Conservation (phyloP, 37 sponge, comb jelly and placozoan species). For the Beroe forskalii region DNA sequence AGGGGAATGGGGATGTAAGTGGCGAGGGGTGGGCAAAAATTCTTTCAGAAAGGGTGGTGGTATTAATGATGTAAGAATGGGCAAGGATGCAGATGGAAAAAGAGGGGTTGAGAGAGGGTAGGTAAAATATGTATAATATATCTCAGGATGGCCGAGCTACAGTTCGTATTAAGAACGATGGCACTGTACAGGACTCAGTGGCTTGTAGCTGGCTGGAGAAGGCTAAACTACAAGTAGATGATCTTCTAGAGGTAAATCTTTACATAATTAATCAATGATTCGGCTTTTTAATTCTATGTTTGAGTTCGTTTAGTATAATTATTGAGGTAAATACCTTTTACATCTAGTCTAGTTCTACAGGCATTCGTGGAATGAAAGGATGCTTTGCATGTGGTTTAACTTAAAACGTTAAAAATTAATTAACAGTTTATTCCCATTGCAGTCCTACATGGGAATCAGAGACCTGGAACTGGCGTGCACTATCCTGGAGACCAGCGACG, state of each 20-base stretch:
- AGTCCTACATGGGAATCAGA: constrained; percentile 59
- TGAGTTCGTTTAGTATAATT: no score
- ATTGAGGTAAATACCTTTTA: no score
- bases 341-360: no score
- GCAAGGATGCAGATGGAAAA: neutral
- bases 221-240: constrained; percentile 50
- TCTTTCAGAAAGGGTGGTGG: no score
- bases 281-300: no score
- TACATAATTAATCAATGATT: no score
- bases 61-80: neutral
- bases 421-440: neutral
- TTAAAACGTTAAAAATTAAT: neutral
- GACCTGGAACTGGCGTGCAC: constrained; percentile 51
- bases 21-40: no score
- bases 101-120: neutral
- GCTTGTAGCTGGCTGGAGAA: constrained; percentile 55
- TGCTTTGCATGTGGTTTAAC: no score
- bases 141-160: constrained; percentile 43
- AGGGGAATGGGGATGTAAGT: neutral
- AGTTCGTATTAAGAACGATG: constrained; percentile 41
- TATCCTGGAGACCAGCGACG: constrained; percentile 39
- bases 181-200: constrained; percentile 40
- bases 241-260: constrained; percentile 39
- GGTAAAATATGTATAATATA: neutral
- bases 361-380: no score